Percentiles rank a stretch among this genome's conserved stretches.
Conservation (phyloP, 2,113 vertebrate genomes). For the Abramis brama region DNA sequence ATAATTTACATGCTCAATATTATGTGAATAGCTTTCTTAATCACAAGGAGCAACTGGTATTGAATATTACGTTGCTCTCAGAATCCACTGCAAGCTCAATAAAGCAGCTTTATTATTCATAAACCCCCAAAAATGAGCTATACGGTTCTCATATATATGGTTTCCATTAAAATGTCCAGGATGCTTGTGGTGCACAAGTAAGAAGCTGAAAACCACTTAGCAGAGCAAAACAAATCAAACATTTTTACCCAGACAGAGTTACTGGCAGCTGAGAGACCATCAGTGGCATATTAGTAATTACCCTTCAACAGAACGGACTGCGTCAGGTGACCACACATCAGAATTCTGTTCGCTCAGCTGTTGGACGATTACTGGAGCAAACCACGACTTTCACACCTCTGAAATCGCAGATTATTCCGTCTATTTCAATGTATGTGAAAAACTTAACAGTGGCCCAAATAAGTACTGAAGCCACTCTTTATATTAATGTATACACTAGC, state of each 20-base stretch:
- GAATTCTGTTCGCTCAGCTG: conserved; percentile 73
- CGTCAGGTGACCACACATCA: conserved; percentile 76
- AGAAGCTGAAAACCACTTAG: conserved; percentile 76
- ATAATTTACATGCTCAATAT: neutral
- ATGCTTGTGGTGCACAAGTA: conserved; percentile 77
- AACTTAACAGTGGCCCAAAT: neutral
- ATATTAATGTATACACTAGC: neutral
- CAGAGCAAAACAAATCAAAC: conserved; percentile 73
- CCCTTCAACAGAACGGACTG: conserved; percentile 77
- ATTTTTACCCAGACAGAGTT: conserved; percentile 77
- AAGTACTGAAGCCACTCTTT: neutral
- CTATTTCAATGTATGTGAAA: neutral
- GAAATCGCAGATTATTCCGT: neutral
- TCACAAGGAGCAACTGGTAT: no score
- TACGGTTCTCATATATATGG: conserved; percentile 56
- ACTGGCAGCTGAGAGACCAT: conserved; percentile 75
- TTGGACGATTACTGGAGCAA: conserved; percentile 54
- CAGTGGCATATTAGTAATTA: conserved; percentile 80
- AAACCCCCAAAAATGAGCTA: conserved; percentile 20
- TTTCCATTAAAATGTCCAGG: conserved; percentile 77
- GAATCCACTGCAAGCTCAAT: neutral
- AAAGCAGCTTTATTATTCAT: conserved; percentile 39
- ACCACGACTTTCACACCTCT: conserved; percentile 25
- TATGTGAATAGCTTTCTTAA: neutral
- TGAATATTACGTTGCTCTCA: neutral